Base-by-base conservation (phyloP, 2,888 invertebrate genomes). In the Acleris laterana region DNA sequence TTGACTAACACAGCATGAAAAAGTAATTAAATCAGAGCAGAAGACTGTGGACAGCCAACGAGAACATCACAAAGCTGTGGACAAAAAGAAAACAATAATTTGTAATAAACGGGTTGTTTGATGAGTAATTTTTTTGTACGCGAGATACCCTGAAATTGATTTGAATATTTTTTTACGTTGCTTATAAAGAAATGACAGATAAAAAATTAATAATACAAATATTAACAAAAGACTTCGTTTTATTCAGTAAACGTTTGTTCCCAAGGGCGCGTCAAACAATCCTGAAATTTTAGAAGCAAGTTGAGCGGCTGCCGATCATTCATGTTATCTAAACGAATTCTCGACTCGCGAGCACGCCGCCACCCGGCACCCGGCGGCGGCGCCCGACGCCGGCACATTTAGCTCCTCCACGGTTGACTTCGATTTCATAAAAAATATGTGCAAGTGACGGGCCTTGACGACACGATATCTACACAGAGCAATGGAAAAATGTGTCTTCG, bases 251-350 rank as follows among this genome's bases (percentile, higher is more conserved):
- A 50, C 57, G 56, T 46, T 25, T 57, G 55, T 49, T 25, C 52
- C 64, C 19, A 17, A 19, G 46, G 52, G 50, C 63, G 16, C 42
- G 69, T 62, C 67, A 50, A 53, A 52, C 68, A 63, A 63, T 63
- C 56, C 38, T 52, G 56, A 63, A 65, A 69, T 69, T 72, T 70
- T 65, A 62, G 57, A 68, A 66, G 63, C 74, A 74, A 72, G 70
- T 72, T 71, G 71, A 63, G 59, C 50, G 71, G 67, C 70, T 70
- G 75, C 71, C 73, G 72, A 74, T 71, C 74, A 70, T 59, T 57
- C 68, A 68, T 71, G 72, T 72, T 73, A 72, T 70, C 74, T 70
- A 72, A 74, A 74, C 72, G 73, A 72, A 70, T 71, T 71, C 68
- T 46, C 59, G 46, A 28, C 46, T 59, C 48, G 46, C 59, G 22